phyloP scores from a whole-genome alignment of 1,140 invertebrate genomes.

The Apis laboriosa region DNA sequence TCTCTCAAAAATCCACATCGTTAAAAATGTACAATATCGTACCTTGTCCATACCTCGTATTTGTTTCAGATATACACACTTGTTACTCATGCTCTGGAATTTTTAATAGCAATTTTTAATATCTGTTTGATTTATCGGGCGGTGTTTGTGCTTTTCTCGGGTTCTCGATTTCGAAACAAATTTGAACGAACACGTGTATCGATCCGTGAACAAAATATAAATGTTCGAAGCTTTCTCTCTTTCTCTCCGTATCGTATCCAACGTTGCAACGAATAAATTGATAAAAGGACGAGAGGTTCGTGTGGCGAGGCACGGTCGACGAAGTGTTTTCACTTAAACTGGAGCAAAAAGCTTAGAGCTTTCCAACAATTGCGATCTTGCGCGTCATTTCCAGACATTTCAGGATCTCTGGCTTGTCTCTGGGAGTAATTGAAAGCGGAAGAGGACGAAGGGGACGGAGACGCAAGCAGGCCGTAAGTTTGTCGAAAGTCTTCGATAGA shows the following conservation, averaged over 20 bases:
- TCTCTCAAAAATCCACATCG: neutral
- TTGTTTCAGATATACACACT: neutral
- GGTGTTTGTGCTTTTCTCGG: neutral
- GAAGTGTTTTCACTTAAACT: neutral
- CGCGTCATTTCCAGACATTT: slow-evolving; percentile 18
- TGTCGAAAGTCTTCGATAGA: neutral
- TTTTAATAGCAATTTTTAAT: slow-evolving; percentile 14
- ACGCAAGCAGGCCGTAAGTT: neutral
- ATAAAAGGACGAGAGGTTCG: neutral
- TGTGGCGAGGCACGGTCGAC: neutral
- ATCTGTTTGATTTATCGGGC: neutral
- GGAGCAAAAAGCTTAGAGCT: neutral
- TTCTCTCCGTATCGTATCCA: too few relatives aligned
- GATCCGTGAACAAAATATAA: neutral
- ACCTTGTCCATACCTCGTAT: neutral
- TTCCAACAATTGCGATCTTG: neutral
- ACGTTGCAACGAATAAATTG: neutral
- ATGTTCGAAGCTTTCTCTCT: neutral
- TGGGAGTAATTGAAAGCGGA: slow-evolving; percentile 9
- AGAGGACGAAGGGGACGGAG: neutral
- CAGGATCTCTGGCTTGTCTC: neutral
- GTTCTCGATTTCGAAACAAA: neutral
- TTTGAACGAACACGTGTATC: neutral
- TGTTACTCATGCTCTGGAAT: neutral
- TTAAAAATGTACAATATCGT: neutral